These are phyloP conservation scores for Paradisaea rubra DNA, from an alignment of 2,113 vertebrate genomes.

Conservation along the genomic window DNA sequence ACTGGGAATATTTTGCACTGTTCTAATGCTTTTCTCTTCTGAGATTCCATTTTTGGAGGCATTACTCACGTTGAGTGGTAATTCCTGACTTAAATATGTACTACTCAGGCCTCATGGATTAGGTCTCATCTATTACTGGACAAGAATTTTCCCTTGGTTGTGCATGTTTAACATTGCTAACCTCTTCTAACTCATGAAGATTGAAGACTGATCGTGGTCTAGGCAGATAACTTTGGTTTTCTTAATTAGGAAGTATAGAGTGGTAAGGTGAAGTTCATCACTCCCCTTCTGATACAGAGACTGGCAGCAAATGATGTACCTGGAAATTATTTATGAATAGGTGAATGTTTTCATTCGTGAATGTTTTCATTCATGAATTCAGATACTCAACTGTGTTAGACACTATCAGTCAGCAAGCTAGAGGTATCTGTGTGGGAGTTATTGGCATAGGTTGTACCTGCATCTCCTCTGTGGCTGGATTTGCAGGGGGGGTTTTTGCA, in stretches of 20 bases:
- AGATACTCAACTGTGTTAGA: neutral
- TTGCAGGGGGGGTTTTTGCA: neutral
- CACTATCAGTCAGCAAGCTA: neutral
- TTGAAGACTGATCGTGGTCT: neutral
- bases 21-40: neutral
- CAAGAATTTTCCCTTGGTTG: slow-evolving; percentile 47
- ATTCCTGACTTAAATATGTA: neutral
- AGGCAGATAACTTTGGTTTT: neutral
- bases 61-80: neutral
- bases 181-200: neutral
- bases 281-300: neutral
- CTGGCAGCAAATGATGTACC: neutral
- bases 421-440: neutral
- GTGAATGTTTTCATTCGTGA: neutral
- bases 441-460: neutral
- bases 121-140: slow-evolving; percentile 30
- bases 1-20: neutral
- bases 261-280: neutral
- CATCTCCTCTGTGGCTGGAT: neutral
- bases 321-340: neutral
- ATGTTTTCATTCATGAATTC: neutral
- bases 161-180: slow-evolving; percentile 18
- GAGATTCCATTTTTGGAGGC: neutral
- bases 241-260: neutral
- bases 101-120: neutral